Base-by-base conservation (phyloP, 30 jellyfish, hydroid and myxozoan genomes). In the Hydractinia echinata region DNA sequence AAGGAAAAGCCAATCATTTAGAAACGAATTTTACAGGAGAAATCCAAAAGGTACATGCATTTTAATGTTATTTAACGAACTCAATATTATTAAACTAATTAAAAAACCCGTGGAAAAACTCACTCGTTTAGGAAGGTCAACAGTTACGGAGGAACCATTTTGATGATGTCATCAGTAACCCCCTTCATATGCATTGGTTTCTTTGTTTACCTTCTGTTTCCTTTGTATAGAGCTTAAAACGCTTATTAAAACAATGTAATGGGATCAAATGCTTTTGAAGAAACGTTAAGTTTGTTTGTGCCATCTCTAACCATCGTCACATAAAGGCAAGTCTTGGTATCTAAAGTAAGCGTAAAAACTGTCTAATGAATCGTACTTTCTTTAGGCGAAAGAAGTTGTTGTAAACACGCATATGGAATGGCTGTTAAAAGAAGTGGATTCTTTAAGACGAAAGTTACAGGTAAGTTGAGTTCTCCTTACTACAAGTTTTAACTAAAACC, bases 21-120 rank as follows among this genome's bases (percentile, higher is more conserved):
- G 53, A 79, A 79, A 84, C 58, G 39, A 58, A 61, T 55, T 79
- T 80, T 52, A 10, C 56, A 8, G 69, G 51, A 52, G 11, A 52
- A 20, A 13, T 80, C 0, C 4, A 52, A 20, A 68, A 80, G 55
- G 87, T 80, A 67, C 7, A 67, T 80, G 10, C 52, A 0, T 9
- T 58, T 21, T 0, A 0, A 13, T 11, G 19, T 58, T 58, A 13
- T 58, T 58, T 30, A 30, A 30, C 44, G 44, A 30, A 30, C 44
- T 0, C 44, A 30, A 0, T 30, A 30, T 30, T 30, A 30, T 30
- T 0, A 30, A 30, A 30, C 44, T 30, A 30, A 30, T 30, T 1
- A 30, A 30, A 30, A 0, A 30, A 30, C 44, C 44, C n/a, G n/a
- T n/a, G n/a, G n/a, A n/a, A n/a, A n/a, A n/a, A n/a, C n/a, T n/a